Evolutionary conservation across 2,888 invertebrate species (phyloP).

Genomic region (Cephus runcator): DNA sequence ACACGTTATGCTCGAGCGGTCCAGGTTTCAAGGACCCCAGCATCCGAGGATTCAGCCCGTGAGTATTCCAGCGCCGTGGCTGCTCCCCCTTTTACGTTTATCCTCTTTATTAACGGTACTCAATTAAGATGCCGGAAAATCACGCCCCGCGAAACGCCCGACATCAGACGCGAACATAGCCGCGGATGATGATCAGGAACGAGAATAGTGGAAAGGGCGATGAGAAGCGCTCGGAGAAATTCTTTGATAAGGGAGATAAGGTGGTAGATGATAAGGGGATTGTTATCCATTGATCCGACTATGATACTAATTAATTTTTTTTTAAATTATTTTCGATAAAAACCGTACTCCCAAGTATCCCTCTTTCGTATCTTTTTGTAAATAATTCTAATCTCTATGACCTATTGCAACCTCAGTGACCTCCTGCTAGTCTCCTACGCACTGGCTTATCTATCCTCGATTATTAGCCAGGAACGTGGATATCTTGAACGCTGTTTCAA

Average conservation of each 20-base stretch:
- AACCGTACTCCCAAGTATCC: not conserved
- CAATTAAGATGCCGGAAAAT: conserved; percentile 34
- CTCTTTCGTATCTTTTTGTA: not conserved
- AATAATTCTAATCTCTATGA: not conserved
- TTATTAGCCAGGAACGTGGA: conserved; percentile 12
- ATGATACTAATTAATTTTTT: not conserved
- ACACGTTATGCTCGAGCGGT: conserved; percentile 11
- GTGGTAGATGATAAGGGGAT: too few relatives aligned
- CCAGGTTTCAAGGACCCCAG: not conserved
- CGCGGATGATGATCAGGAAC: not conserved
- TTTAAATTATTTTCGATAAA: not conserved
- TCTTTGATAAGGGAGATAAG: not conserved
- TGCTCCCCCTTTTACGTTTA: conserved; percentile 24
- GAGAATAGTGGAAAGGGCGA: not conserved
- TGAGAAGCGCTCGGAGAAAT: not conserved
- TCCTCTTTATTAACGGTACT: conserved; percentile 20
- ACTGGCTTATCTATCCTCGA: conserved; percentile 24
- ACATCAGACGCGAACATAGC: not conserved
- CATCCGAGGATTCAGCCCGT: not conserved
- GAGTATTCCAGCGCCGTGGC: conserved; percentile 18
- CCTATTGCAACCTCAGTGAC: not conserved
- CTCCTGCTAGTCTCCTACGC: not conserved
- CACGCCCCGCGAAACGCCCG: not conserved
- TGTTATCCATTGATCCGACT: not conserved
- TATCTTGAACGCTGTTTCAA: conserved; percentile 49